phyloP scores from a whole-genome alignment of 1,140 invertebrate species.

The Bombus difficillimus region DNA sequence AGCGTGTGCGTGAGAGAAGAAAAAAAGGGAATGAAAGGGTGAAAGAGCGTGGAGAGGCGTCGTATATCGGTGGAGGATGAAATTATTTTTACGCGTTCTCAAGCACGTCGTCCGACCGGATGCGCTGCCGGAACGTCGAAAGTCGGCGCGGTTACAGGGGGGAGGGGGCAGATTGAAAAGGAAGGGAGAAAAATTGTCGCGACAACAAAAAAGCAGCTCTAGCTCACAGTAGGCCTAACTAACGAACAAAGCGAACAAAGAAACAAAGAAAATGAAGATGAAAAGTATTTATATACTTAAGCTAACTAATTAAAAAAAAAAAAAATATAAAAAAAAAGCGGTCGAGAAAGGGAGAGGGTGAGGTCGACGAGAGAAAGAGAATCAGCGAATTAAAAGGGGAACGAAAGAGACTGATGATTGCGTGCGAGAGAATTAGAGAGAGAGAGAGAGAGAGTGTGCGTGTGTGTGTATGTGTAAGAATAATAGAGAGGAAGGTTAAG shows the following conservation, averaged over 20 bases:
- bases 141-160: slow-evolving; percentile 27
- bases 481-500: slow-evolving; percentile 40
- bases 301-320: slow-evolving; percentile 69
- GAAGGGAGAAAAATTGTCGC: slow-evolving; percentile 14
- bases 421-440: slow-evolving; percentile 15
- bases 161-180: neutral
- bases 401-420: slow-evolving; percentile 36
- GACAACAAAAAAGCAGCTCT: slow-evolving; percentile 70
- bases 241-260: slow-evolving; percentile 46
- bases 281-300: slow-evolving; percentile 79
- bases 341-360: neutral
- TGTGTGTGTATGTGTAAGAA: slow-evolving; percentile 35
- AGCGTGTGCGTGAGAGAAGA: neutral
- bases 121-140: neutral
- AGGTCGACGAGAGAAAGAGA: slow-evolving; percentile 34
- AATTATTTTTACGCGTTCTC: slow-evolving; percentile 55
- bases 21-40: slow-evolving; percentile 1
- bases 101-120: slow-evolving; percentile 13
- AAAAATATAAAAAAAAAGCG: neutral
- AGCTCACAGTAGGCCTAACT: slow-evolving; percentile 81
- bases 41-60: neutral
- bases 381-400: neutral
- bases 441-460: slow-evolving; percentile 17
- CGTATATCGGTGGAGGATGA: slow-evolving; percentile 14
- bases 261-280: slow-evolving; percentile 34